Conservation (phyloP, 2,888 invertebrate species). For the Cheilosia vernalis region DNA sequence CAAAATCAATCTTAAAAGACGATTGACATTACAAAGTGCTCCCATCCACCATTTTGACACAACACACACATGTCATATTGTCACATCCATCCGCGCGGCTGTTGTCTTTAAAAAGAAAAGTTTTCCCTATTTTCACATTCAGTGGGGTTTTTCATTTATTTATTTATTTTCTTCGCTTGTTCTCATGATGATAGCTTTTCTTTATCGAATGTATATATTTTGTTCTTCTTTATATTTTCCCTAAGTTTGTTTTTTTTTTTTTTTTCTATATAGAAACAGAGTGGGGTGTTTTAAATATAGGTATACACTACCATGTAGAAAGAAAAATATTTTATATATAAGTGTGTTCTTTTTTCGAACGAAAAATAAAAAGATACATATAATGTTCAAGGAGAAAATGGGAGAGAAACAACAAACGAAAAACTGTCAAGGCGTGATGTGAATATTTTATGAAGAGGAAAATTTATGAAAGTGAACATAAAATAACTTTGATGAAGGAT, state of each 20-base stretch:
- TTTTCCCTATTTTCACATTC: slow-evolving; percentile 48
- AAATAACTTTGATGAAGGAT: slow-evolving; percentile 50
- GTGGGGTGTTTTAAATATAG: slow-evolving; percentile 36
- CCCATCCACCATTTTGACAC: slow-evolving; percentile 17
- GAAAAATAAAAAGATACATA: neutral
- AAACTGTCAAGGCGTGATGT: slow-evolving; percentile 60
- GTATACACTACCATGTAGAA: slow-evolving; percentile 19
- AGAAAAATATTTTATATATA: slow-evolving; percentile 26
- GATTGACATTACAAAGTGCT: slow-evolving; percentile 53
- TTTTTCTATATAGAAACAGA: slow-evolving; percentile 9
- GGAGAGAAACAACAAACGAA: slow-evolving; percentile 5
- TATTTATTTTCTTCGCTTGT: slow-evolving; percentile 1
- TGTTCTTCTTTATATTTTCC: slow-evolving; percentile 25
- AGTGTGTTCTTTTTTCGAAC: slow-evolving; percentile 17
- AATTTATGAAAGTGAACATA: slow-evolving; percentile 47
- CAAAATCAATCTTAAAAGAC: slow-evolving; percentile 40
- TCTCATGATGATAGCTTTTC: slow-evolving; percentile 53
- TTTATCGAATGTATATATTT: slow-evolving; percentile 23
- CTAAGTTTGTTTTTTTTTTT: slow-evolving; percentile 51
- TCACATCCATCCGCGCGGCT: slow-evolving; percentile 34
- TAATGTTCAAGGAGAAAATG: slow-evolving; percentile 12
- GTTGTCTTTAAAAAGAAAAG: slow-evolving; percentile 60
- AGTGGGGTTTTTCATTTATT: too few relatives aligned
- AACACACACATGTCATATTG: slow-evolving; percentile 7
- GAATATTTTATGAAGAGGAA: slow-evolving; percentile 56